A percentile compares a stretch with the other conserved stretches of the same genome.
Conservation (phyloP, 2,797 vertebrate genomes). For the Pseudochaenichthys georgianus region DNA sequence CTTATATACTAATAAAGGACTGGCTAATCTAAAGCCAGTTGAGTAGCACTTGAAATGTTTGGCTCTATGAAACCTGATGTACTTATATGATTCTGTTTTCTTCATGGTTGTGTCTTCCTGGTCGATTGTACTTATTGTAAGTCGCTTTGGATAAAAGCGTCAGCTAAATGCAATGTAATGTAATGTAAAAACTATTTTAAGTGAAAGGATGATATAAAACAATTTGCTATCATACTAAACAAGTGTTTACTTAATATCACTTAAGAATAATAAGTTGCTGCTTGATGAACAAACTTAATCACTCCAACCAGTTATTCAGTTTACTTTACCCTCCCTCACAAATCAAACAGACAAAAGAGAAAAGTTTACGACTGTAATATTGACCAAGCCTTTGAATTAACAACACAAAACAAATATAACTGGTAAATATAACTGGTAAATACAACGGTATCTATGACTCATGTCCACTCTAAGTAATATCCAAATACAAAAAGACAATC, state of each 20-base stretch:
- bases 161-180: too few species aligned
- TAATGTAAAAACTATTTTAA: too few species aligned
- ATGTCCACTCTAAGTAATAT: neutral
- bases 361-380: neutral
- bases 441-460: neutral
- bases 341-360: conserved; percentile 10
- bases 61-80: too few species aligned
- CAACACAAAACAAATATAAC: neutral
- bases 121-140: too few species aligned
- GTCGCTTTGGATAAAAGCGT: too few species aligned
- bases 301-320: conserved; percentile 11
- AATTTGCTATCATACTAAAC: neutral
- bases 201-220: neutral
- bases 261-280: neutral
- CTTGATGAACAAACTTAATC: neutral
- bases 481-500: neutral
- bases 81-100: too few species aligned
- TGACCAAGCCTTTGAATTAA: conserved; percentile 7
- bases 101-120: too few species aligned
- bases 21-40: too few species aligned
- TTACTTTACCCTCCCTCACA: conserved; percentile 11
- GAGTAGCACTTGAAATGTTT: too few species aligned
- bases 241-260: neutral
- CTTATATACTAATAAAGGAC: too few species aligned
- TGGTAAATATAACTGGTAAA: neutral